phyloP scores from a whole-genome alignment of 2,888 invertebrate species.

The Andricus curvator region DNA sequence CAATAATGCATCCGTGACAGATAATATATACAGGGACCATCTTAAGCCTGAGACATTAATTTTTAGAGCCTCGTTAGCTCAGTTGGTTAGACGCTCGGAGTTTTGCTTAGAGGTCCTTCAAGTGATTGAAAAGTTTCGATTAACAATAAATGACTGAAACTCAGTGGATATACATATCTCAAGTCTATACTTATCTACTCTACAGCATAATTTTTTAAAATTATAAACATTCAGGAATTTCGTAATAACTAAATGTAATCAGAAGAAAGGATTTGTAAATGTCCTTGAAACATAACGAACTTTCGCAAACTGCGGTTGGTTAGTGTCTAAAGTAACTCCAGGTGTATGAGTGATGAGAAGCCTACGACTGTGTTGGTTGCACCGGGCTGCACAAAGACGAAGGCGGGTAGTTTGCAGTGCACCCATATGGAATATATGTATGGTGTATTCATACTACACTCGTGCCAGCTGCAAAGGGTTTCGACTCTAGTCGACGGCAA shows the following conservation, averaged over 20 bases:
- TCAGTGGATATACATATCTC: too few relatives aligned
- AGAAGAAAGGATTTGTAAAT: neutral
- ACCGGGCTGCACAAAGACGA: neutral
- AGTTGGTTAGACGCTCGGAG: too few relatives aligned
- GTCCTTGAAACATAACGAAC: neutral
- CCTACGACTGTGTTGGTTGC: neutral
- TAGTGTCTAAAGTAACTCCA: neutral
- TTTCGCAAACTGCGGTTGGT: neutral
- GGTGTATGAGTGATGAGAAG: neutral
- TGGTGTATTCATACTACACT: neutral
- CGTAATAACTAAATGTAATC: neutral
- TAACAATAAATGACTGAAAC: too few relatives aligned
- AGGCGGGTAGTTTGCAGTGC: neutral
- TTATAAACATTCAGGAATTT: too few relatives aligned
- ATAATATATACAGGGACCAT: too few relatives aligned
- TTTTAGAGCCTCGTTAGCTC: too few relatives aligned
- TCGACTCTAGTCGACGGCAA: constrained; percentile 61
- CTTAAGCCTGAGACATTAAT: too few relatives aligned
- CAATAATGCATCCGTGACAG: too few relatives aligned
- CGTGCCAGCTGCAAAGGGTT: constrained; percentile 65
- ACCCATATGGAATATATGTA: neutral
- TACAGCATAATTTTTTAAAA: too few relatives aligned
- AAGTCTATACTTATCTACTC: too few relatives aligned
- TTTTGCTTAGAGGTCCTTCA: too few relatives aligned
- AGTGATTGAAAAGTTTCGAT: too few relatives aligned